Base-by-base conservation (phyloP, 2,888 invertebrate species). In the Galeruca laticollis region DNA sequence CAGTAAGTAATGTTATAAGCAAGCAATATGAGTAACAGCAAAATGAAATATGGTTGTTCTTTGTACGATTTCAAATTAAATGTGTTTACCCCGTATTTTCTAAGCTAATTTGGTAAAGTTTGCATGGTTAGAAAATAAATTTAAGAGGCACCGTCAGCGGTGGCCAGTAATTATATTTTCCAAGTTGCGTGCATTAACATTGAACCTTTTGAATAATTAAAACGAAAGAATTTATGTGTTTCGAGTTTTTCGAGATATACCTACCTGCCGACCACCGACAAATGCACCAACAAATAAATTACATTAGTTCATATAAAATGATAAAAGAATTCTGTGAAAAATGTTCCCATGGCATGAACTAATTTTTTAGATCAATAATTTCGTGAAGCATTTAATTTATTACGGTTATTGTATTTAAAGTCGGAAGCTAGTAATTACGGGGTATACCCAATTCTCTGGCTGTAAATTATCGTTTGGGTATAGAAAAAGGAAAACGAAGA, bases 171-270 rank as follows among this genome's bases (percentile, higher is more conserved):
- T 77, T 78, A 78, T 69, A 71, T 64, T 77, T 76, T 80, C 79
- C 78, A 77, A 78, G 77, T 82, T 79, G 81, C 82, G 82, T 82
- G 82, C 78, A 75, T 75, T 74, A 76, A 77, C 80, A 82, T 75
- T 78, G 78, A 64, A 71, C 77, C 77, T 80, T 76, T 78, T 79
- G 82, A 82, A 82, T 82, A 82, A 82, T 83, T 82, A 83, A 82
- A 82, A 81, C 65, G 72, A 77, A 75, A 77, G 79, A 78, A 77
- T 79, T 78, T 77, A 77, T 78, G 77, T 77, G 75, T 76, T 79
- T 80, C 76, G 71, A 76, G 73, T 77, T 79, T 77, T 79, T 59
- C 43, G 73, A 79, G 75, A 78, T 78, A 78, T 77, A 52, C 52
- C 26, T 26, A 26, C n/a, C 51, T 20, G 47, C 13, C 13, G 35